These are phyloP conservation scores for Drosophila busckii DNA, from an alignment of 1,140 invertebrate genomes.

Conservation along the genomic window DNA sequence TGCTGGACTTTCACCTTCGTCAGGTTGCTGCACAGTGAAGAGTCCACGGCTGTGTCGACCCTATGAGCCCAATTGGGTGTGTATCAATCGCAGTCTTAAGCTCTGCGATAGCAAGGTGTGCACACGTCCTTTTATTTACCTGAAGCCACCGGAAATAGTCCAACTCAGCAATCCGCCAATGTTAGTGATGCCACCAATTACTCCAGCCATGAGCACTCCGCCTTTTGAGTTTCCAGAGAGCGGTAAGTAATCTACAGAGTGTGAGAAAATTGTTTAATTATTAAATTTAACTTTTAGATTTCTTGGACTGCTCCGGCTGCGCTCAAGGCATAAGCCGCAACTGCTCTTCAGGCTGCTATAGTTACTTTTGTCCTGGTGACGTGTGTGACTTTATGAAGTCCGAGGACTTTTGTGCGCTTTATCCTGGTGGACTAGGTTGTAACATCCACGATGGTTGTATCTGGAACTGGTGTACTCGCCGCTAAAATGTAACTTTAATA, in stretches of 20 bases:
- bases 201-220: constrained; percentile 38
- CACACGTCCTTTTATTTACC: constrained; percentile 32
- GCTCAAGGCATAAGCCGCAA: constrained; percentile 27
- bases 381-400: constrained; percentile 39
- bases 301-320: constrained; percentile 63
- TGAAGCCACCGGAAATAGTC: constrained; percentile 41
- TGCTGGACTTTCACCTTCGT: not conserved
- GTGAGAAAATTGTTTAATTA: not conserved
- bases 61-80: constrained; percentile 54
- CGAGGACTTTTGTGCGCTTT: constrained; percentile 46
- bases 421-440: constrained; percentile 54
- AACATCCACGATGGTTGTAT: constrained; percentile 47
- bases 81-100: constrained; percentile 29
- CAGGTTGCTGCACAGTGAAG: constrained; percentile 43
- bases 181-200: constrained; percentile 63
- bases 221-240: constrained; percentile 41
- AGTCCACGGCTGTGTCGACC: constrained; percentile 52
- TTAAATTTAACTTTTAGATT: constrained; percentile 18
- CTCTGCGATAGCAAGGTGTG: constrained; percentile 52
- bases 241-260: constrained; percentile 23
- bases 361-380: constrained; percentile 47
- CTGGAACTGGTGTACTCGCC: constrained; percentile 55
- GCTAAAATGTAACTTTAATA: no score
- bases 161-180: constrained; percentile 15
- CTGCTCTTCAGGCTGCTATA: constrained; percentile 50